These are phyloP conservation scores for Ictalurus punctatus DNA, from an alignment of 2,113 vertebrate species.

Conservation along the genomic window DNA sequence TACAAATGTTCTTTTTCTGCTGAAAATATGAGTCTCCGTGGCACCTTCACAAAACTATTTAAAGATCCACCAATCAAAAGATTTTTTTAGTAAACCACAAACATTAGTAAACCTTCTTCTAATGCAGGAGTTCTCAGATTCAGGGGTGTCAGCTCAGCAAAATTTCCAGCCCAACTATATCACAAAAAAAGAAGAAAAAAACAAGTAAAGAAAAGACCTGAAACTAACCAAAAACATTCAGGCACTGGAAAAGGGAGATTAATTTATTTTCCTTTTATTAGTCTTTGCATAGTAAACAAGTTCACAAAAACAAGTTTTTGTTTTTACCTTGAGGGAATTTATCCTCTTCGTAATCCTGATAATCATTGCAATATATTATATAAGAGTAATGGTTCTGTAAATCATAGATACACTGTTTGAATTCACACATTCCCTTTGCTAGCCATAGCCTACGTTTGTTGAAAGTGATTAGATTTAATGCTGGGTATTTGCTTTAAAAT, in stretches of 20 bases:
- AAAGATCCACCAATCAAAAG: not conserved
- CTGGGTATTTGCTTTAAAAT: too few species aligned
- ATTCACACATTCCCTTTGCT: too few species aligned
- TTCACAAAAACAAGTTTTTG: too few species aligned
- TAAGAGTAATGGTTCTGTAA: too few species aligned
- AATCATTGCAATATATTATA: too few species aligned
- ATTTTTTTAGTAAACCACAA: not conserved
- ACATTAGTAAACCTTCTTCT: not conserved
- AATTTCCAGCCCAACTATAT: not conserved
- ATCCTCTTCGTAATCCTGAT: too few species aligned
- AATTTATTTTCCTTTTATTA: not conserved
- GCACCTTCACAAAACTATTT: not conserved
- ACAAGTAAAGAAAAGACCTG: not conserved
- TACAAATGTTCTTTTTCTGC: not conserved
- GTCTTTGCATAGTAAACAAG: not conserved
- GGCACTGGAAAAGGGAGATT: not conserved
- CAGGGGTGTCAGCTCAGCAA: not conserved
- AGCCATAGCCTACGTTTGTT: too few species aligned
- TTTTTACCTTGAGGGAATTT: too few species aligned
- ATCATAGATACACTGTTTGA: too few species aligned
- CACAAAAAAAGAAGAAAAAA: not conserved
- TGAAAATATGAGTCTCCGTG: not conserved
- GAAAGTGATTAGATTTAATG: too few species aligned
- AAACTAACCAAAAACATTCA: not conserved
- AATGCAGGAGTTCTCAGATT: not conserved